Conservation (phyloP, 1,140 invertebrate species). For the Pogonomyrmex californicus region DNA sequence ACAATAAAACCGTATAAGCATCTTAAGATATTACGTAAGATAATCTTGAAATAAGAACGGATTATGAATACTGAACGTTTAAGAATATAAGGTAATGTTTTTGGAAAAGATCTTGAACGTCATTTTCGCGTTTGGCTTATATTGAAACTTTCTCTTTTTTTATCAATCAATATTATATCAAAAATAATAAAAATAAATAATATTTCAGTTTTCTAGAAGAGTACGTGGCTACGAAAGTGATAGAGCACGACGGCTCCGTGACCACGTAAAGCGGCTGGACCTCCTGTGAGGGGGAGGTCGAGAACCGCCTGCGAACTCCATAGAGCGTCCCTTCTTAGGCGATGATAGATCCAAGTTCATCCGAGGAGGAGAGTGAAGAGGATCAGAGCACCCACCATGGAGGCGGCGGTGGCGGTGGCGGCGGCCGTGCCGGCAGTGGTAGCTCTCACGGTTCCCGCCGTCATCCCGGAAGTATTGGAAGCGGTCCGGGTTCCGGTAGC, state of each 20-base stretch:
- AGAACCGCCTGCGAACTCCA: slow-evolving; percentile 64
- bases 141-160: not conserved
- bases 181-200: slow-evolving; percentile 3
- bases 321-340: slow-evolving; percentile 70
- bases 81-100: no score
- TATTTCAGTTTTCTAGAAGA: slow-evolving; percentile 35
- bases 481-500: slow-evolving; percentile 72
- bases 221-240: not conserved
- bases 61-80: no score
- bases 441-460: slow-evolving; percentile 85
- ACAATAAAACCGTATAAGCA: no score
- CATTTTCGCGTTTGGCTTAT: no score
- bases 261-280: slow-evolving; percentile 63
- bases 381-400: slow-evolving; percentile 90
- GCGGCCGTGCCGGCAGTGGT: slow-evolving; percentile 79
- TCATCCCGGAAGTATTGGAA: slow-evolving; percentile 77
- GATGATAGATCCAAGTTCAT: slow-evolving; percentile 96
- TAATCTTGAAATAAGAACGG: not conserved
- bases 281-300: slow-evolving; percentile 59
- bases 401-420: slow-evolving; percentile 77
- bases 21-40: no score
- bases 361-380: slow-evolving; percentile 95
- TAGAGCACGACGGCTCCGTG: slow-evolving; percentile 61
- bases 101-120: no score
- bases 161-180: not conserved